phyloP scores from a whole-genome alignment of 2,797 vertebrate genomes.

The Sarcophilus harrisii region DNA sequence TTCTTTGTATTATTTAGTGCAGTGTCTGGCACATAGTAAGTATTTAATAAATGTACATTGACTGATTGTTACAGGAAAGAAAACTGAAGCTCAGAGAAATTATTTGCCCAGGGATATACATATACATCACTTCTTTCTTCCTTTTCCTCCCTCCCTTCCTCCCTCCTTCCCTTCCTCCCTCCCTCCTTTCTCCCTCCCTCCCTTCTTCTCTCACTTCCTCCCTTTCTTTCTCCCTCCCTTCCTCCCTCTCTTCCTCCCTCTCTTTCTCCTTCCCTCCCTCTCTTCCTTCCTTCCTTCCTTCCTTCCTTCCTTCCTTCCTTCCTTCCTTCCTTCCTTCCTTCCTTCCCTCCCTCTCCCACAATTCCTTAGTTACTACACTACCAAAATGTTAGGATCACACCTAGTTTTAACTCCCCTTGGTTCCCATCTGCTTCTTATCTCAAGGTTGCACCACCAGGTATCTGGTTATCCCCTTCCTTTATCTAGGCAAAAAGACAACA shows the following conservation, averaged over 20 bases:
- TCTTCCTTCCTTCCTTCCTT: neutral
- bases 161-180: neutral
- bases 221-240: neutral
- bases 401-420: neutral
- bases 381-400: neutral
- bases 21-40: neutral
- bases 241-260: neutral
- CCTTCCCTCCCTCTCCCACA: neutral
- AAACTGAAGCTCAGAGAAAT: neutral
- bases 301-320: too few species aligned
- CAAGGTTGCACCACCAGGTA: neutral
- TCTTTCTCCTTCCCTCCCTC: accelerated
- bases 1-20: neutral
- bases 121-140: neutral
- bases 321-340: neutral
- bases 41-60: neutral
- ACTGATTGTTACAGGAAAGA: neutral
- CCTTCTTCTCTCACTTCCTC: neutral
- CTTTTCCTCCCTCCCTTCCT: neutral
- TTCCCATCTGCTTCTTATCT: neutral
- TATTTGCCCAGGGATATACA: neutral
- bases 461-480: neutral
- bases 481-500: neutral
- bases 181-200: neutral
- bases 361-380: neutral